Evolutionary conservation across 2,797 vertebrate genomes (phyloP).

Genomic region (Pampus argenteus): DNA sequence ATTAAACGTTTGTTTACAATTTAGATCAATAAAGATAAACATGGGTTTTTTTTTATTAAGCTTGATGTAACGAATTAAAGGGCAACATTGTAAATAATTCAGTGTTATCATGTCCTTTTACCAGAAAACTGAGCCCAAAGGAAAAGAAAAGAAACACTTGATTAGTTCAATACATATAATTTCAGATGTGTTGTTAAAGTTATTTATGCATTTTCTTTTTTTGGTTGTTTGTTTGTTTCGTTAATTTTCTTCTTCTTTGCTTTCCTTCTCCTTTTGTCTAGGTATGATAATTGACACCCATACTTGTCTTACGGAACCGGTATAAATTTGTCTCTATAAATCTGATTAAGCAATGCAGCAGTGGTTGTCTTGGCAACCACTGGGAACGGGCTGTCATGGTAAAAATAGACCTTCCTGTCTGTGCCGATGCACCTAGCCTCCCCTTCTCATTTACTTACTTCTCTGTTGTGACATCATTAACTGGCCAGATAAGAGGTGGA

Average conservation of each 20-base stretch:
- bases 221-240: too few relatives aligned
- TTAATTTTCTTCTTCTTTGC: not conserved
- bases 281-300: not conserved
- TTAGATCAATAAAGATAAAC: not conserved
- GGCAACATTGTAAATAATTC: not conserved
- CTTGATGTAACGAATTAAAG: not conserved
- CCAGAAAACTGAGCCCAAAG: not conserved
- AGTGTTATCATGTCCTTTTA: not conserved
- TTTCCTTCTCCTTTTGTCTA: not conserved
- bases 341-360: constrained; percentile 53
- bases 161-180: not conserved
- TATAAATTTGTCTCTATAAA: constrained; percentile 25
- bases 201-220: too few relatives aligned
- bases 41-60: not conserved
- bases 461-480: constrained; percentile 46
- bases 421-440: constrained; percentile 14
- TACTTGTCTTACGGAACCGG: not conserved
- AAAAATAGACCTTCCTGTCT: constrained; percentile 62
- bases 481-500: constrained; percentile 16
- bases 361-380: constrained; percentile 69
- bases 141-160: not conserved
- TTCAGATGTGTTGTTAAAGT: not conserved
- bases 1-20: not conserved
- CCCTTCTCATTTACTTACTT: constrained; percentile 35
- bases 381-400: constrained; percentile 34